A percentile compares a stretch with the other conserved stretches of the same genome.
Conservation (phyloP, 2,888 invertebrate genomes). For the Apodemia duryi region DNA sequence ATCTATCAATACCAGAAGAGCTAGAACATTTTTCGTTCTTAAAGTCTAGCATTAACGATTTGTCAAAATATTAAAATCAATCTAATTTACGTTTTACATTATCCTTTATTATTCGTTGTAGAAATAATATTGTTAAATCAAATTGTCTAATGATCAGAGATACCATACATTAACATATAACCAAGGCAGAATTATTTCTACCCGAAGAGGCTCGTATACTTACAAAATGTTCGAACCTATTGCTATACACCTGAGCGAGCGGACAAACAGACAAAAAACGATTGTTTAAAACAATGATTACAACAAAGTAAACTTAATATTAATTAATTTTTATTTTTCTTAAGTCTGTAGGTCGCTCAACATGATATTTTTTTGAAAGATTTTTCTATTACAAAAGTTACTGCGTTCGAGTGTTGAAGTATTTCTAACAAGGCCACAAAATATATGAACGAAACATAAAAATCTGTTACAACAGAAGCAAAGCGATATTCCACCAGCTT, state of each 20-base stretch:
- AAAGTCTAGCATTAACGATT: slow-evolving; percentile 2
- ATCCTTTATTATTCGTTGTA: slow-evolving; percentile 22
- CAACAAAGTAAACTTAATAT: slow-evolving; percentile 33
- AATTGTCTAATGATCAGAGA: slow-evolving; percentile 28
- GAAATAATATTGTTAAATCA: slow-evolving; percentile 24
- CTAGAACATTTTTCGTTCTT: background rate
- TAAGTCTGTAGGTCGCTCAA: slow-evolving; percentile 26
- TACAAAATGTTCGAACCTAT: slow-evolving; percentile 59
- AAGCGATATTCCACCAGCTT: background rate
- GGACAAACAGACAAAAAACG: slow-evolving; percentile 62
- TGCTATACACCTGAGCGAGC: slow-evolving; percentile 68
- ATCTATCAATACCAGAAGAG: slow-evolving; percentile 8
- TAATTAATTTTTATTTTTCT: slow-evolving; percentile 19
- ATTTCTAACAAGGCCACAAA: background rate
- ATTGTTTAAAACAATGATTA: slow-evolving; percentile 47
- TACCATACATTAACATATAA: slow-evolving; percentile 28
- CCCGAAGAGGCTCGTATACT: slow-evolving; percentile 52
- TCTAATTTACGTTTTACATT: slow-evolving; percentile 22
- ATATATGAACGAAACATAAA: background rate
- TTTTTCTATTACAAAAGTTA: slow-evolving; percentile 17
- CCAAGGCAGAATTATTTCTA: slow-evolving; percentile 38
- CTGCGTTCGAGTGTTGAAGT: background rate
- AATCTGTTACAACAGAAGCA: slow-evolving; percentile 2
- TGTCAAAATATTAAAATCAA: slow-evolving; percentile 1
- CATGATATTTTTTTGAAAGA: background rate